phyloP scores from a whole-genome alignment of 2,797 vertebrate species.

The Urosaurus nigricauda region DNA sequence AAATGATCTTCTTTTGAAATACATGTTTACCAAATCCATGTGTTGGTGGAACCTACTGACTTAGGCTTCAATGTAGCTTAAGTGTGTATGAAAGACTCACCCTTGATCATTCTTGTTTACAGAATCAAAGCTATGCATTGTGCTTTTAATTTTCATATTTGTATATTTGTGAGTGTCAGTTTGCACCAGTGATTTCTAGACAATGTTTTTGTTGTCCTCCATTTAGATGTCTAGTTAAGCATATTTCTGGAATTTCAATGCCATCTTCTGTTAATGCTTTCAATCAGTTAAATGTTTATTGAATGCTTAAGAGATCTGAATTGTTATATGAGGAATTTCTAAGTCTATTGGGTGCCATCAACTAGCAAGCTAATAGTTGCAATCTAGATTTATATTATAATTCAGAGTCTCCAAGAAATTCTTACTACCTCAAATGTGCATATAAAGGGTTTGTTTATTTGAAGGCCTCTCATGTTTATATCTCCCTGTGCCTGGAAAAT shows the following conservation, averaged over 20 bases:
- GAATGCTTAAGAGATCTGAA: neutral
- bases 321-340: neutral
- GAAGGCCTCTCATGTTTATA: neutral
- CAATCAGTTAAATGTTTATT: neutral
- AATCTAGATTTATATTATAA: neutral
- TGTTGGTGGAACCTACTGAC: neutral
- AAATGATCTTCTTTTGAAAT: neutral
- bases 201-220: neutral
- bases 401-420: neutral
- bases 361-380: neutral
- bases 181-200: neutral
- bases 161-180: neutral
- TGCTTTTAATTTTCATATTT: neutral
- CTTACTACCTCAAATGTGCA: neutral
- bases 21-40: neutral
- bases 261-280: neutral
- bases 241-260: conserved; percentile 9
- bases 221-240: neutral
- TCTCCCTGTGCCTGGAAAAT: neutral
- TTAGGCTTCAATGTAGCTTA: neutral
- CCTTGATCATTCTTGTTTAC: neutral
- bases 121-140: neutral
- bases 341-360: neutral
- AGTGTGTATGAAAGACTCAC: neutral
- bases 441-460: neutral